phyloP scores from a whole-genome alignment of 92 coral and sea anemone species.

The Porites evermanni region DNA sequence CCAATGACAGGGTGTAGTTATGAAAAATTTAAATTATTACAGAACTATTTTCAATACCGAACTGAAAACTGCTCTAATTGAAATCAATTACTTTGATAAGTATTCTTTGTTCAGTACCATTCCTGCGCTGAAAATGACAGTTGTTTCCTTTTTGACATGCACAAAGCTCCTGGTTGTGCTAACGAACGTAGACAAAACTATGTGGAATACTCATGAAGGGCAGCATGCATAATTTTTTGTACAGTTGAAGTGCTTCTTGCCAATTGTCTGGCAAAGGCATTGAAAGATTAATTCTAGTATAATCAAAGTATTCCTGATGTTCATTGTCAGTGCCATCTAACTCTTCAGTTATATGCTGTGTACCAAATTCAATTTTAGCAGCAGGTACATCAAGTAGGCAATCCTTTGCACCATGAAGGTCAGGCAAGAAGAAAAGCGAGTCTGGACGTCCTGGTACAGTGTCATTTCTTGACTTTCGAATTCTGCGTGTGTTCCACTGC shows the following conservation, averaged over 20 bases:
- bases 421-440: conserved; percentile 56
- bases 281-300: conserved; percentile 22
- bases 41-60: too few species aligned
- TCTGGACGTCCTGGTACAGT: conserved; percentile 59
- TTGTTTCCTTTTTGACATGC: too few species aligned
- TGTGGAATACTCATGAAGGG: neutral
- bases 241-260: conserved; percentile 33
- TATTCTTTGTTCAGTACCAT: too few species aligned
- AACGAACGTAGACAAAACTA: neutral
- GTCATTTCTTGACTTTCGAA: conserved; percentile 48
- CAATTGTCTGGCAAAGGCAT: conserved; percentile 14
- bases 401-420: conserved; percentile 46
- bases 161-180: too few species aligned
- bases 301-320: conserved; percentile 36
- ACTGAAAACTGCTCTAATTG: too few species aligned
- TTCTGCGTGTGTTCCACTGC: conserved; percentile 60
- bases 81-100: too few species aligned
- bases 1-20: too few species aligned
- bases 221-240: conserved; percentile 26
- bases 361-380: neutral
- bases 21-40: too few species aligned
- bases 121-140: too few species aligned
- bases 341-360: conserved; percentile 22
- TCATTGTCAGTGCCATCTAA: conserved; percentile 11
- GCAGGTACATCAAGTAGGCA: neutral